A percentile compares a stretch with the other conserved stretches of the same genome.
These are phyloP conservation scores for Coregonus sp. DNA, from an alignment of 2,797 vertebrate species.

Conservation along the genomic window DNA sequence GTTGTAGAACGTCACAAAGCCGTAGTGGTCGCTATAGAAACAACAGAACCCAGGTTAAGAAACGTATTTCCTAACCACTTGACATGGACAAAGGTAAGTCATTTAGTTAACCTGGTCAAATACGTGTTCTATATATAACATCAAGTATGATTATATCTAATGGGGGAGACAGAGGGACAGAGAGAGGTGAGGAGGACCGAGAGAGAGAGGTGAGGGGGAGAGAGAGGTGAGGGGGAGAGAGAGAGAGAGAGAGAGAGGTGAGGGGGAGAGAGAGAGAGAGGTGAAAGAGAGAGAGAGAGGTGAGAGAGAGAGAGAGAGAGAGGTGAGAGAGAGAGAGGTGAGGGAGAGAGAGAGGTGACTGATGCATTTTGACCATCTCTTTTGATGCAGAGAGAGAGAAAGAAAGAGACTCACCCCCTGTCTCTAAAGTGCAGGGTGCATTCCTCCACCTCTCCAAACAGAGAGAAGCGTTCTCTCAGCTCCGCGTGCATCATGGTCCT, in stretches of 20 bases:
- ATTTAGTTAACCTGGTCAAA: no score
- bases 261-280: no score
- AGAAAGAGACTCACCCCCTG: conserved; percentile 77
- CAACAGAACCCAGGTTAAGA: neutral
- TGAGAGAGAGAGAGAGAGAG: no score
- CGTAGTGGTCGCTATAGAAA: conserved; percentile 85
- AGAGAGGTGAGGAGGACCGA: no score
- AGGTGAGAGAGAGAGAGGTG: no score
- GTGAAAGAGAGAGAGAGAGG: no score
- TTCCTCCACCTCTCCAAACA: conserved; percentile 92
- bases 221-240: no score
- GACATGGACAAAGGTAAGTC: neutral
- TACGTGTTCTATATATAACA: no score
- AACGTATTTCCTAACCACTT: neutral
- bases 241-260: no score
- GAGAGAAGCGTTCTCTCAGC: conserved; percentile 88
- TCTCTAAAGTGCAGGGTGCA: conserved; percentile 94
- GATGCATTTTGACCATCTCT: neutral
- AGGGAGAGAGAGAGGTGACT: neutral
- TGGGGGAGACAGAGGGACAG: neutral
- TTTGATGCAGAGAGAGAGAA: neutral
- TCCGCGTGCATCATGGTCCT: conserved; percentile 88
- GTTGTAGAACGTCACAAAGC: conserved; percentile 92
- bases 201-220: no score
- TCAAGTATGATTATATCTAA: no score